A percentile compares a stretch with the other conserved stretches of the same genome.
Evolutionary conservation across 2,797 vertebrate species (phyloP).

Genomic region (Falco concolor): DNA sequence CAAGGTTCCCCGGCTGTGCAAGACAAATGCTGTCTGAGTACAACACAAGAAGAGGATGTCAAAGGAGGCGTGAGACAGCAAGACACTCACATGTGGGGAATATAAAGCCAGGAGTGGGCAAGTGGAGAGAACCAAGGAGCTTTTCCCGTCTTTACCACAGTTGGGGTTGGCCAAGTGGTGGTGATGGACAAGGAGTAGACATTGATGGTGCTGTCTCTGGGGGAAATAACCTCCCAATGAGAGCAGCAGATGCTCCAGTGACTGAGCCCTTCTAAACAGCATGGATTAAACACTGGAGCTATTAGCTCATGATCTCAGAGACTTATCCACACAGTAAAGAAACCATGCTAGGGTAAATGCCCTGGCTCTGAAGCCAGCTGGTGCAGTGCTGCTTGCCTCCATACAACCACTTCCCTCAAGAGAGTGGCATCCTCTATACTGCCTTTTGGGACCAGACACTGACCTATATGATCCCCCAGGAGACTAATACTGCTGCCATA

Average conservation of each 20-base stretch:
- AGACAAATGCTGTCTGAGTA: background rate
- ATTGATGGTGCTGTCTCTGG: rapidly evolving
- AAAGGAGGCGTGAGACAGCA: background rate
- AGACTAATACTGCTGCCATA: background rate
- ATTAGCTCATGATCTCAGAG: background rate
- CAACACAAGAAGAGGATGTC: background rate
- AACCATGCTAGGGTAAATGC: background rate
- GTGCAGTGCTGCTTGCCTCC: background rate
- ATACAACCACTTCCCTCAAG: background rate
- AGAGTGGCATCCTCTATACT: background rate
- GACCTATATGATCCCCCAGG: background rate
- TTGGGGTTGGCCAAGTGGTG: background rate
- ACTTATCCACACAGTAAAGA: background rate
- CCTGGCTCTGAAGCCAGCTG: background rate
- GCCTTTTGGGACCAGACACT: background rate
- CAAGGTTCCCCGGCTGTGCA: background rate
- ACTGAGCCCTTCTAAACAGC: background rate
- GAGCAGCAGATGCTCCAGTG: background rate
- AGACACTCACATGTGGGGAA: background rate
- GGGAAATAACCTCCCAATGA: background rate
- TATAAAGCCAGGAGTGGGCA: rapidly evolving
- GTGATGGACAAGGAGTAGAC: background rate
- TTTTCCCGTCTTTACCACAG: background rate
- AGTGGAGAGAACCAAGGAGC: background rate
- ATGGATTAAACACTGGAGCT: background rate